phyloP scores from a whole-genome alignment of 1,140 invertebrate genomes.

The Calliphora vicina region DNA sequence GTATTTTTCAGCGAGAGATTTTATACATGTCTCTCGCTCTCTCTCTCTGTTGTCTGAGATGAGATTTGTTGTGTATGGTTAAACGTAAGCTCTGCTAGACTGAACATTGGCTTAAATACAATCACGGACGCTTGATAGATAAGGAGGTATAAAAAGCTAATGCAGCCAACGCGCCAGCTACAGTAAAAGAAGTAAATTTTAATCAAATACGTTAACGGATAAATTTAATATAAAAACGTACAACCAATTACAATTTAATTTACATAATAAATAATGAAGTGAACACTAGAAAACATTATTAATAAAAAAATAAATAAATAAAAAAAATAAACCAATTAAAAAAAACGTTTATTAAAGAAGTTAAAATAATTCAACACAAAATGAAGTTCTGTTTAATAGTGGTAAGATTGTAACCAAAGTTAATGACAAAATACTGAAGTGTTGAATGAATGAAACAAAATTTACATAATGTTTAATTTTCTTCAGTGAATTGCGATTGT shows the following conservation, averaged over 20 bases:
- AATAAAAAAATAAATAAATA: not conserved
- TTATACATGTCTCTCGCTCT: not conserved
- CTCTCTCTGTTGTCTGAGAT: not conserved
- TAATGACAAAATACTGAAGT: not conserved
- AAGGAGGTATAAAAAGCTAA: conserved; percentile 20
- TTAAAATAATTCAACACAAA: not conserved
- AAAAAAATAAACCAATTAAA: not conserved
- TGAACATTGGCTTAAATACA: not conserved
- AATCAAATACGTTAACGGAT: not conserved
- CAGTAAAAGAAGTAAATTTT: conserved; percentile 6
- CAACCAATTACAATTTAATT: not conserved
- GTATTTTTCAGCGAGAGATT: not conserved
- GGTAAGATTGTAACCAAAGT: not conserved
- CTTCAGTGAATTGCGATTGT: not conserved
- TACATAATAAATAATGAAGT: conserved; percentile 3
- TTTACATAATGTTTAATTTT: not conserved
- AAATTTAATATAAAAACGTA: not conserved
- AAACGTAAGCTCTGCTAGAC: not conserved
- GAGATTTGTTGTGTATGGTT: not conserved
- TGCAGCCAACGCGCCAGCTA: conserved; percentile 20
- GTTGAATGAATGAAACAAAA: not conserved
- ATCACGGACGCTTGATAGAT: not conserved
- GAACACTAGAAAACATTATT: too few species aligned
- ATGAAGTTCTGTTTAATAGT: not conserved
- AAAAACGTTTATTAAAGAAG: not conserved